Evolutionary conservation across 2,113 vertebrate species (phyloP), one percentile per base, ranked within the genome.

Genomic region (Columba livia): DNA sequence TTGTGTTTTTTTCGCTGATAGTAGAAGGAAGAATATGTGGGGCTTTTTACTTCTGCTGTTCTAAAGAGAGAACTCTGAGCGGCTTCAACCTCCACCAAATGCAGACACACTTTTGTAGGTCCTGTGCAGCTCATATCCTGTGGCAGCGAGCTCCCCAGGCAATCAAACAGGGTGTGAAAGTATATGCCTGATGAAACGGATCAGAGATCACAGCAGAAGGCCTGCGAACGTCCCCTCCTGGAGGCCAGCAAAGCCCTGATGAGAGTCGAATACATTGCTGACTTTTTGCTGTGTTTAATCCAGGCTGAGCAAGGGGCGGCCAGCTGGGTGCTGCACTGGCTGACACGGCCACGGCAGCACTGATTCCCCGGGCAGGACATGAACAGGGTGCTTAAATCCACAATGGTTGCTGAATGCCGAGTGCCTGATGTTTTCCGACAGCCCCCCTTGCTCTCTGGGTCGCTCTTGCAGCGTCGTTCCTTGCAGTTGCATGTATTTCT

Each of bases 351-450:
- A 3, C 1, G 2, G 32, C 80, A 61, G 53, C 61, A 34, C 69
- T 1, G 1, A 71, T 62, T 25, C 42, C 36, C 47, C 0, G 10
- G 80, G 61, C 38, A 24, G 53, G 61, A 75, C 2, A 11, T 0
- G 6, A 69, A 58, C 82, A 2, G 70, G 70, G 66, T 1, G 3
- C n/a, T 40, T 6, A 10, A 10, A 84, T 11, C 77, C 16, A 3
- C 1, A 3, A 48, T 29, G 9, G 40, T 1, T 25, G 28, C 79
- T 54, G 15, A 34, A 21, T 0, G 1, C 1, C 0, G 58, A 40
- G 66, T 0, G n/a, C 85, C 70, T 47, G 79, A 38, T 79, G 74
- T 31, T 60, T 7, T 40, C 15, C 6, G 6, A 18, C 75, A 80
- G 11, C 44, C n/a, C 38, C 36, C 16, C 25, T 53, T 34, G 40